Base-by-base conservation (phyloP, 2,888 invertebrate genomes). In the Amaurobius ferox region DNA sequence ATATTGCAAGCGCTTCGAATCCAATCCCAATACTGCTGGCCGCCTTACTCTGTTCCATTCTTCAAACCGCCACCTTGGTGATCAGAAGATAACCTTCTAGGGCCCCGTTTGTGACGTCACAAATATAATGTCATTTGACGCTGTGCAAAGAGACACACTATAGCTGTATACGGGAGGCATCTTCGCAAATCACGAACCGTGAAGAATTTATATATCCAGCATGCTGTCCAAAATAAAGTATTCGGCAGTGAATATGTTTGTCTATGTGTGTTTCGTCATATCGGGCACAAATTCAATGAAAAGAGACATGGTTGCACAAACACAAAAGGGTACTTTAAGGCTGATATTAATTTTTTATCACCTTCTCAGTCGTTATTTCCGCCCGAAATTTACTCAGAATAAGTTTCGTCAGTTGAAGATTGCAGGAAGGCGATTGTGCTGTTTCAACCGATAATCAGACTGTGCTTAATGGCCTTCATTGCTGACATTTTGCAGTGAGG, bases 71-170 rank as follows among this genome's bases (percentile, higher is more conserved):
- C 29, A 23, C 48, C 23, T 55, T 72, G 16, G 67, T 73, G n/a
- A 67, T 73, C 32, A 74, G 79, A 32, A 86, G 86, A 79, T 86
- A 86, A 86, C 86, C 79, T 29, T 55, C 70, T 40, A 32, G 11
- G 16, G 23, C 40, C 55, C 55, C 19, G 11, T 55, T 55, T 23
- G 19, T 55, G 55, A 55, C 19, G 55, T 23, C 55, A 55, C 11
- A 3, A 29, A 64, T 29, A 6, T 64, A 13, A 28, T 23, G 64
- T 30, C 64, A 55, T 23, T 19, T 23, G 55, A 55, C 55, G 23
- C 19, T 55, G 55, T 55, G 55, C 55, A 55, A 55, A 55, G 23
- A 55, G 55, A 55, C 55, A 55, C 55, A 55, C 23, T 23, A 23
- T 23, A 23, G 23, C 2, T 19, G 19, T 23, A 6, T 1, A 1